Percentiles rank a stretch among this genome's conserved stretches.
These are phyloP conservation scores for Boloria euphrosyne DNA, from an alignment of 2,888 invertebrate genomes.

Conservation along the genomic window DNA sequence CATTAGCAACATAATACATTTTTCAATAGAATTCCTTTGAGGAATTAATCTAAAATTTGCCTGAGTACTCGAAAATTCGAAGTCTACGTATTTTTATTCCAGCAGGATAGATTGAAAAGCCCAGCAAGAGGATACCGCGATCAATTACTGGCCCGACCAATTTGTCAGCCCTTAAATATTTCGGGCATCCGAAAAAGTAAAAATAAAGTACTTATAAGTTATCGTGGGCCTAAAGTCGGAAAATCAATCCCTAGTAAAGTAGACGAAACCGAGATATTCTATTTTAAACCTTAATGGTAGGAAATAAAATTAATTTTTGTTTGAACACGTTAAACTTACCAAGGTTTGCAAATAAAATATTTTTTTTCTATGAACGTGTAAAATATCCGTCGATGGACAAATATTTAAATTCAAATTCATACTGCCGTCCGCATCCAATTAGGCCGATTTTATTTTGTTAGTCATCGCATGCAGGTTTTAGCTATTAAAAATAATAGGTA, in stretches of 20 bases:
- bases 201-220: conserved; percentile 26
- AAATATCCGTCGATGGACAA: conserved; percentile 34
- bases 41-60: background rate
- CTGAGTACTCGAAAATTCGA: background rate
- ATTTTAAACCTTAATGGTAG: background rate
- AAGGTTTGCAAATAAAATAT: conserved; percentile 33
- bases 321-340: background rate
- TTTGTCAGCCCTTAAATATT: conserved; percentile 31
- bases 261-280: background rate
- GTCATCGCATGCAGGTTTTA: conserved; percentile 22
- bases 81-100: conserved; percentile 3
- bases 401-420: conserved; percentile 34
- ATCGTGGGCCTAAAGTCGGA: conserved; percentile 17
- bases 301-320: background rate
- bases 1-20: background rate
- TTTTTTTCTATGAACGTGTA: conserved; percentile 36
- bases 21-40: background rate
- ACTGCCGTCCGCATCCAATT: conserved; percentile 31
- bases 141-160: conserved; percentile 27
- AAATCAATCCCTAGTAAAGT: conserved; percentile 24
- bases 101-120: conserved; percentile 10
- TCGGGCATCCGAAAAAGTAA: conserved; percentile 26
- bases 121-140: conserved; percentile 12
- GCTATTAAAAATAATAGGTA: conserved; percentile 32
- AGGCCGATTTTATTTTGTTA: conserved; percentile 34